phyloP scores from a whole-genome alignment of 2,888 invertebrate genomes.

The Digitonthophagus gazella region DNA sequence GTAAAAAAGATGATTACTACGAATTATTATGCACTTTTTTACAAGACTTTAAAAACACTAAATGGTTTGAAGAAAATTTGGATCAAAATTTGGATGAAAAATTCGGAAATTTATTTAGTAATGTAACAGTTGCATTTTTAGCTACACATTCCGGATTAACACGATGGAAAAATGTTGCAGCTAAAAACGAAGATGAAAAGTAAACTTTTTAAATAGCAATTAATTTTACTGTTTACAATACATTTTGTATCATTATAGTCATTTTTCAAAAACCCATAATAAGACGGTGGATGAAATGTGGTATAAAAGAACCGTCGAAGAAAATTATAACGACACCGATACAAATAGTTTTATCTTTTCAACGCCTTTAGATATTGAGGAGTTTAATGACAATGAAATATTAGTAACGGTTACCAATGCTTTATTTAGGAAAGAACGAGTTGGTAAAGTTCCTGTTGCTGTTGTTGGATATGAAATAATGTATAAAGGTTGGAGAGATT shows the following conservation, averaged over 20 bases:
- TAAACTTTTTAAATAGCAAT: conserved; percentile 12
- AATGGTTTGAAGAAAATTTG: conserved; percentile 40
- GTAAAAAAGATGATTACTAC: conserved; percentile 17
- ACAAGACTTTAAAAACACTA: conserved; percentile 43
- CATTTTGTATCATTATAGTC: conserved; percentile 49
- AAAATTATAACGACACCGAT: conserved; percentile 66
- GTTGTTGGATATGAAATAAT: conserved; percentile 79
- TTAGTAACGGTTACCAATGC: conserved; percentile 81
- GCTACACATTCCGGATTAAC: conserved; percentile 88
- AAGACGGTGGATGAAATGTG: conserved; percentile 83
- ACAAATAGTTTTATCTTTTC: conserved; percentile 78
- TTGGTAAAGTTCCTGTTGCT: conserved; percentile 64
- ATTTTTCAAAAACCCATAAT: conserved; percentile 69
- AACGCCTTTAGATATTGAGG: conserved; percentile 61
- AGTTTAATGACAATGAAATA: conserved; percentile 29
- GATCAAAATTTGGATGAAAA: not conserved
- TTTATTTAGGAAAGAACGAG: conserved; percentile 63
- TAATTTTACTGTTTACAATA: not conserved
- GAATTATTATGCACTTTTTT: conserved; percentile 37
- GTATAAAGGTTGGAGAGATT: conserved; percentile 70
- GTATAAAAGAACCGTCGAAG: conserved; percentile 85
- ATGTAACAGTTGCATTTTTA: conserved; percentile 63
- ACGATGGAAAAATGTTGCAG: conserved; percentile 63
- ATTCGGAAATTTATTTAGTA: conserved; percentile 13
- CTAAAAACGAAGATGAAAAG: conserved; percentile 22